Base-by-base conservation (phyloP, 2,888 invertebrate species). In the Folsomia manolachei region DNA sequence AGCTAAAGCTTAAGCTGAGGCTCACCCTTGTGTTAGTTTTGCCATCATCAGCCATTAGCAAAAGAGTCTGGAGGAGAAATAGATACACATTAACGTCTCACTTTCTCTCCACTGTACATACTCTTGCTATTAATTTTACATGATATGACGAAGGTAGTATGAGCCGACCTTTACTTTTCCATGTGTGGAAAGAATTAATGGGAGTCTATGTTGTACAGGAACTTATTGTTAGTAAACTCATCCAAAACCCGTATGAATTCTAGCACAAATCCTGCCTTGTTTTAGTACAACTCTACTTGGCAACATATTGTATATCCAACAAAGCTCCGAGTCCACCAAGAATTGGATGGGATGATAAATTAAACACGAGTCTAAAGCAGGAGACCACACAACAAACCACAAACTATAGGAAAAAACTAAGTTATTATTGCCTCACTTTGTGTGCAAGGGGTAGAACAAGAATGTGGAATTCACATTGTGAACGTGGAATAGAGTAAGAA, bases 361-460 rank as follows among this genome's bases (percentile, higher is more conserved):
- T 56, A 56, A 56, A 56, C 56, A 56, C n/a, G n/a, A 56, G 56
- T 56, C 56, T 14, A 39, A 39, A 39, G 39, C 39, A 39, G 7
- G 14, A 39, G 39, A 14, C 39, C 39, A 39, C 39, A 39, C 39
- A 39, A 39, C 39, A 39, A 39, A 39, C 39, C 39, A 14, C 39
- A 39, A 39, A 39, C 39, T 39, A n/a, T n/a, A 39, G 39, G 4
- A 39, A 39, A 39, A 56, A 56, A 56, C 18, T 19, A 56, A 56
- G 56, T 56, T 56, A 56, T 56, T 56, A 56, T 56, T 56, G 56
- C 56, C 56, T 56, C 39, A 56, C 56, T 56, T 56, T 39, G 39
- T 39, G 39, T 14, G 4, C 56, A 56, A 7, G n/a, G 11, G n/a
- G 56, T 39, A 14, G 39, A 39, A 39, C 39, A 56, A 56, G 56